Percentiles rank a stretch among this genome's conserved stretches.
phyloP scores from a whole-genome alignment of 2,888 invertebrate species.

The Parelbella ahira region DNA sequence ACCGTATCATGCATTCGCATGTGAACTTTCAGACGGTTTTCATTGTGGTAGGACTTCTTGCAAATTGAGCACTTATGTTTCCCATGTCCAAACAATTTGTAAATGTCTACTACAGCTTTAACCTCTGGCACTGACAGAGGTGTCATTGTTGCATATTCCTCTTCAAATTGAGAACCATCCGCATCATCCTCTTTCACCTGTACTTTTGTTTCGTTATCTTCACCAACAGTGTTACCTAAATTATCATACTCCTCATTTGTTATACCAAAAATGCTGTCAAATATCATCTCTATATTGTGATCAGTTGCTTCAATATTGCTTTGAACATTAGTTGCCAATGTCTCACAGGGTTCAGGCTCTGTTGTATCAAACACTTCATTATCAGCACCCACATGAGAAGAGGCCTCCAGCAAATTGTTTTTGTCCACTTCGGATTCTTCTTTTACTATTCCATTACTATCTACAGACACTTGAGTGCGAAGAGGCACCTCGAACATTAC shows the following conservation, averaged over 20 bases:
- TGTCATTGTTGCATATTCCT: constrained; percentile 61
- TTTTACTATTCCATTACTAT: neutral
- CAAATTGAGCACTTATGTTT: constrained; percentile 51
- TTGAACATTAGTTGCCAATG: neutral
- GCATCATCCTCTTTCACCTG: no score
- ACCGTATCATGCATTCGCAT: constrained; percentile 68
- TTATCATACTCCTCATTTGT: constrained; percentile 30
- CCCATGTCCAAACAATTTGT: constrained; percentile 50
- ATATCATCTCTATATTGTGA: constrained; percentile 24
- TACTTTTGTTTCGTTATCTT: constrained; percentile 20
- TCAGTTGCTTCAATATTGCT: neutral
- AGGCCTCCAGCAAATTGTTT: constrained; percentile 36
- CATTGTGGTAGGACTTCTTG: constrained; percentile 48
- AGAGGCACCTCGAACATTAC: constrained; percentile 38
- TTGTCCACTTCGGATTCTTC: constrained; percentile 31
- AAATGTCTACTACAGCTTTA: constrained; percentile 56
- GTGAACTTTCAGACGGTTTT: constrained; percentile 48
- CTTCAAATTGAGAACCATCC: constrained; percentile 53
- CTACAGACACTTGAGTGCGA: neutral
- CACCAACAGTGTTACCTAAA: constrained; percentile 25
- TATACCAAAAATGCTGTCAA: constrained; percentile 27
- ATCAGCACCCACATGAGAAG: constrained; percentile 32
- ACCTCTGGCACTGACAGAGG: constrained; percentile 59
- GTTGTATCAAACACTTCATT: constrained; percentile 26
- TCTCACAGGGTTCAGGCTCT: constrained; percentile 5